Evolutionary conservation across 2,797 vertebrate species (phyloP), one percentile per base, ranked within the genome.

Genomic region (Falco cherrug): DNA sequence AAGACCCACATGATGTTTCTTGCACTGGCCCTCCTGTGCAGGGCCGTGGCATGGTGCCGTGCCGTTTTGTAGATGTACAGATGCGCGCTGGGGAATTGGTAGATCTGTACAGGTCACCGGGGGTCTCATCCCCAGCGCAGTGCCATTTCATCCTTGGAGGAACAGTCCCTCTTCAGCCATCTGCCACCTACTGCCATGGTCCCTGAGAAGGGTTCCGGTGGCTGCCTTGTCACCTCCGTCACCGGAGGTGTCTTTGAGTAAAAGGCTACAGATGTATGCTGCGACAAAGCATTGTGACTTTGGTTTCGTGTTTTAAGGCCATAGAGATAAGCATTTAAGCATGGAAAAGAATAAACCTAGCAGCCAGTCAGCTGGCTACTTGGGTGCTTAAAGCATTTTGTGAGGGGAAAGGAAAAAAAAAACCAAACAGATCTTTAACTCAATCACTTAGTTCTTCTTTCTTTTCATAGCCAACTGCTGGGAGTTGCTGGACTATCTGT

Each of bases 121-220:
- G 1, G 1, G 3, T n/a, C 60, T 21, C 4, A 1, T 50, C 61
- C 53, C 45, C 25, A 26, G 45, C 26, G 0, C 5, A 1, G 25
- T 21, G 35, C 45, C 15, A 11, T 33, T 9, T 18, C 1, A 0
- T 47, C 47, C 28, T 12, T 24, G 84, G 56, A 28, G n/a, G 33
- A 26, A 16, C 3, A 41, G 39, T 41, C 39, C 16, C 24, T 29
- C 3, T 0, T n/a, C 47, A 24, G 39, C 48, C 39, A 4, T 16
- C 33, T 47, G 50, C 39, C 28, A 22, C 28, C 43, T 24, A 6
- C 56, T 47, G 64, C 64, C 26, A 1, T 10, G 50, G 7, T 50
- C 19, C 8, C 57, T 9, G 43, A 8, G 6, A 18, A 12, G 19
- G 29, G 41, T n/a, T 47, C 65, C 68, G 5, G n/a, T 2, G 33